Evolutionary conservation across 2,888 invertebrate genomes (phyloP).

Genomic region (Fragum fragum): DNA sequence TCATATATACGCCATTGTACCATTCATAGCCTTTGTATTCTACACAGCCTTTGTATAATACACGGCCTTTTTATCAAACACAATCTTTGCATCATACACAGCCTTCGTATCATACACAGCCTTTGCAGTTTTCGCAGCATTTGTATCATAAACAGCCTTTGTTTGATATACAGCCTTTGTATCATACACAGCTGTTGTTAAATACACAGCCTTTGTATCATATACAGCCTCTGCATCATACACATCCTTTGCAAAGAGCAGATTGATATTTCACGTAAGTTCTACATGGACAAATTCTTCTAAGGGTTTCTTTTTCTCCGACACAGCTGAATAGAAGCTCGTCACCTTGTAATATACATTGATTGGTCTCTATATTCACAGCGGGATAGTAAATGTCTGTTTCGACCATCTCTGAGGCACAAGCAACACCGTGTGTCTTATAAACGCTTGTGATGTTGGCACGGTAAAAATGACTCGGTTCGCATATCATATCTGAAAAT

Average conservation of each 20-base stretch:
- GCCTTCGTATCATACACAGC: too few species aligned
- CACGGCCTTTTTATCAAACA: too few species aligned
- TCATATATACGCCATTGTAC: too few species aligned
- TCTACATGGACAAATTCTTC: constrained; percentile 4
- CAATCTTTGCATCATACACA: too few species aligned
- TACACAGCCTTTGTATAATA: too few species aligned
- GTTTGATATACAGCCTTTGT: too few species aligned
- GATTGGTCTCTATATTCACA: neutral
- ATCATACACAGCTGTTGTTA: too few species aligned
- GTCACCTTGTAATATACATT: neutral
- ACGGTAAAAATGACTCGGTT: neutral
- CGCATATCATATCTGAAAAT: constrained; percentile 13
- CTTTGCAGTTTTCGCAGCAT: too few species aligned
- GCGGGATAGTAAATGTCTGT: neutral
- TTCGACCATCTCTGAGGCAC: neutral
- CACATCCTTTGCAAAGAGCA: neutral
- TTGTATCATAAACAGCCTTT: too few species aligned
- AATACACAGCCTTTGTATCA: too few species aligned
- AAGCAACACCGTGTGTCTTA: neutral
- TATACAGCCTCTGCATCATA: too few species aligned
- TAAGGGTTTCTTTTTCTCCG: neutral
- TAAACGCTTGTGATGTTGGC: neutral
- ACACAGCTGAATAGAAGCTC: neutral
- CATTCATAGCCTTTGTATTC: too few species aligned
- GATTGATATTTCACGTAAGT: neutral